Base-by-base conservation (phyloP, 2,797 vertebrate species). In the Knipowitschia caucasica region DNA sequence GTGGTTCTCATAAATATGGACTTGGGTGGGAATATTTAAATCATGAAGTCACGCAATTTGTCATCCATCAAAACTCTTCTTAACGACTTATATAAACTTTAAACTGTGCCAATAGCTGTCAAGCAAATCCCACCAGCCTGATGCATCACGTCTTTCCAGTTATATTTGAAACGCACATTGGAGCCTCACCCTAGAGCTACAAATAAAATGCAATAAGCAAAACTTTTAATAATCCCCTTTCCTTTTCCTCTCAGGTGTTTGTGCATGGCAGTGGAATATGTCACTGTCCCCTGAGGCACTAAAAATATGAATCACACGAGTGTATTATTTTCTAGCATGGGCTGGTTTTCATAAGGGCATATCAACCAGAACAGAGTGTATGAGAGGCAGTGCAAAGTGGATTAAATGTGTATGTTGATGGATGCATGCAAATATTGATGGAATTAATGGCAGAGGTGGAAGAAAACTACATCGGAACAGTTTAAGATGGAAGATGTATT, bases 151-250 rank as follows among this genome's bases (percentile, higher is more conserved):
- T 70, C 68, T 59, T 78, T 67, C 73, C 77, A 52, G 75, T 86
- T 82, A 67, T 68, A 75, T 74, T 75, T 73, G 64, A 85, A 75
- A 79, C 53, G 55, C 62, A 62, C 68, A 52, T 67, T 78, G 71
- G 73, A 73, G 50, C 71, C 56, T 73, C 53, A 51, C 78, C 85
- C 81, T 64, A 30, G 65, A 89, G 89, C 84, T 72, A 86, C 76
- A 85, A 83, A 89, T 86, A 86, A 87, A 89, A 87, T 61, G 75
- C 83, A 89, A 88, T 86, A 87, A 84, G 76, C 52, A 75, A 84
- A 88, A 89, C 84, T 89, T 89, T 89, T 87, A 88, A 90, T 90
- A 88, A 88, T 75, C 75, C 80, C 55, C 57, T 74, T 69, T 77
- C 51, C 56, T 70, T 67, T 68, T 64, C 63, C 71, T 76, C 70